Percentiles rank a stretch among this genome's conserved stretches.
phyloP scores from a whole-genome alignment of 2,888 invertebrate genomes.

The Mystacides longicornis region DNA sequence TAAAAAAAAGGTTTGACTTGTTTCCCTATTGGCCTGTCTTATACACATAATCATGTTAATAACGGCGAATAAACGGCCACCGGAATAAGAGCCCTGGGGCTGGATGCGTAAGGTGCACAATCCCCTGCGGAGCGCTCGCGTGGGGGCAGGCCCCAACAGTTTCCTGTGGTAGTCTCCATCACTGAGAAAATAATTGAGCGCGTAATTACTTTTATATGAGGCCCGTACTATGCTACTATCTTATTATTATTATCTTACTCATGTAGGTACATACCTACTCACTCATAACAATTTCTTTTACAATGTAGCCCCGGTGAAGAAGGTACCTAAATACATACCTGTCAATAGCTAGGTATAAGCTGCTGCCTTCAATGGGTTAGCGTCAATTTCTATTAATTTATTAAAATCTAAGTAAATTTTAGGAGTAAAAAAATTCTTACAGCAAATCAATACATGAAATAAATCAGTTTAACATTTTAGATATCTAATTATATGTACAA shows the following conservation, averaged over 20 bases:
- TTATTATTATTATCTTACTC: not conserved
- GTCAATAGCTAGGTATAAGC: no score
- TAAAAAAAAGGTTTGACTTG: not conserved
- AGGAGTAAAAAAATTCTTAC: no score
- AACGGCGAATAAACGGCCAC: slow-evolving; percentile 14
- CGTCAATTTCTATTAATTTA: no score
- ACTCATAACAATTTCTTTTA: not conserved
- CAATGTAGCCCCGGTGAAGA: no score
- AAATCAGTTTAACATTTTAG: no score
- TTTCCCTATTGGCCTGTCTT: slow-evolving; percentile 13
- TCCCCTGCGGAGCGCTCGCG: slow-evolving; percentile 7
- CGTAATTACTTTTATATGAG: slow-evolving; percentile 24
- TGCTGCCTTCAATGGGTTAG: no score
- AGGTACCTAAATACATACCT: no score
- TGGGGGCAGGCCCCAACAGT: slow-evolving; percentile 11
- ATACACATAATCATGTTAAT: slow-evolving; percentile 18
- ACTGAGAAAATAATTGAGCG: slow-evolving; percentile 22
- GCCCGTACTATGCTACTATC: not conserved
- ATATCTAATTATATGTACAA: no score
- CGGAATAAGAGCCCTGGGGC: slow-evolving; percentile 15
- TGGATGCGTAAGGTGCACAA: slow-evolving; percentile 8
- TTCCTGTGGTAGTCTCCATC: slow-evolving; percentile 19
- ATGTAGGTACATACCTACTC: not conserved
- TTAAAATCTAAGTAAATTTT: no score
- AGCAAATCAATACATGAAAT: no score